phyloP scores from a whole-genome alignment of 2,113 vertebrate genomes.

The Cyprinodon variegatus region DNA sequence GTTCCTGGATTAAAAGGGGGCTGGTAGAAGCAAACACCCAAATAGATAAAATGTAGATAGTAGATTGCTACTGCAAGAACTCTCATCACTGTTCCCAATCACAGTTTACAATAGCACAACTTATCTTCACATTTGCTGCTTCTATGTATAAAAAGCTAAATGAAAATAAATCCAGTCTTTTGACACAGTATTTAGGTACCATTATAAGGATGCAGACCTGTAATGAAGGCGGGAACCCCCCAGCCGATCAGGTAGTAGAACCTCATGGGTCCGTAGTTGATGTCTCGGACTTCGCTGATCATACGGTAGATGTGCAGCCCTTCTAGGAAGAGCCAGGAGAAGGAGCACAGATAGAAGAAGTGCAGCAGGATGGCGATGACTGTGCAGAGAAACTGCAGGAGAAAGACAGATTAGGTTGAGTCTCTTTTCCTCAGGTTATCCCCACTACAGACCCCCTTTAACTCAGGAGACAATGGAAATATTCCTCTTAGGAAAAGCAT shows the following conservation, averaged over 20 bases:
- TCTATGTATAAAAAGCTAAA: neutral
- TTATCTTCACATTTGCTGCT: neutral
- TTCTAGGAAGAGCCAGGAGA: conserved; percentile 94
- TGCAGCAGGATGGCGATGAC: conserved; percentile 95
- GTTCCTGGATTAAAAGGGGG: too few species aligned
- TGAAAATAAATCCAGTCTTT: neutral
- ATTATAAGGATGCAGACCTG: conserved; percentile 75
- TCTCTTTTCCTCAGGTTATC: too few species aligned
- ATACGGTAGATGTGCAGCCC: conserved; percentile 91
- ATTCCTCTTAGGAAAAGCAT: too few species aligned
- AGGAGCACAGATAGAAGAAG: conserved; percentile 93
- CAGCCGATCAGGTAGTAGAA: conserved; percentile 96
- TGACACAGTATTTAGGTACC: neutral
- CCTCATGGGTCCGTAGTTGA: conserved; percentile 93
- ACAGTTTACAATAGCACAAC: neutral
- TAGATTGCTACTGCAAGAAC: too few species aligned
- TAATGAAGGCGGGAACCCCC: conserved; percentile 94
- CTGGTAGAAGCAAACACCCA: too few species aligned
- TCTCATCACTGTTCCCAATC: too few species aligned
- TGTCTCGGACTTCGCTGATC: conserved; percentile 88
- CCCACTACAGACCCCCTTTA: too few species aligned
- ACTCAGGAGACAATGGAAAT: too few species aligned
- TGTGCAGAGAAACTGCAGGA: conserved; percentile 89
- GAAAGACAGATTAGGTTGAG: neutral
- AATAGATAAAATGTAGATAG: too few species aligned